phyloP scores from a whole-genome alignment of 1,140 invertebrate species.

The Meloidogyne exigua region DNA sequence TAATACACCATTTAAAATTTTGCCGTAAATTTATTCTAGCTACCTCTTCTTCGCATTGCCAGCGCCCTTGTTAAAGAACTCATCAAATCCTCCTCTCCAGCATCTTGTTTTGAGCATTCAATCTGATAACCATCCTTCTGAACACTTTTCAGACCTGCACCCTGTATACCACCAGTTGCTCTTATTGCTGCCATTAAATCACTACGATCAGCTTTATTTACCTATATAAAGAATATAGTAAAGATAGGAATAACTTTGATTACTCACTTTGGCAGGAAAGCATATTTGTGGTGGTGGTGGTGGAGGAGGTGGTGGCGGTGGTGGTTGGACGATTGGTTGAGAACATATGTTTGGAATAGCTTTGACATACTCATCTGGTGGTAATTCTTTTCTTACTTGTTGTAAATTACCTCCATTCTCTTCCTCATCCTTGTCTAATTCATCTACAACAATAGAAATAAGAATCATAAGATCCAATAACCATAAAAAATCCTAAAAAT shows the following conservation, averaged over 20 bases:
- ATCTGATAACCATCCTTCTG: not conserved
- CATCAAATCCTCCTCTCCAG: constrained; percentile 29
- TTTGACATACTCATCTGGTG: too few relatives aligned
- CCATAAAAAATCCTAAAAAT: too few relatives aligned
- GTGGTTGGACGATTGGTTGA: not conserved
- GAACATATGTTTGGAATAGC: not conserved
- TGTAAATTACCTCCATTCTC: too few relatives aligned
- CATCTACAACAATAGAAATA: too few relatives aligned
- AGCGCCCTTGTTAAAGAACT: constrained; percentile 25
- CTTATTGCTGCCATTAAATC: constrained; percentile 33
- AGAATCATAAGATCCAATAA: too few relatives aligned
- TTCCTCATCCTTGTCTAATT: too few relatives aligned
- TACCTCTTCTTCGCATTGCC: constrained; percentile 25
- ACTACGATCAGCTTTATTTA: constrained; percentile 8
- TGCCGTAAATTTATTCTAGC: not conserved
- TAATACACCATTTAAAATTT: not conserved
- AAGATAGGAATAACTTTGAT: too few relatives aligned
- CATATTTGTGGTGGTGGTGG: constrained; percentile 1
- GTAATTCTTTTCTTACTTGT: not conserved
- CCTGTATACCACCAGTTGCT: constrained; percentile 16
- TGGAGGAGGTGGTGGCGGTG: not conserved
- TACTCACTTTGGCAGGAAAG: not conserved
- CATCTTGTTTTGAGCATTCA: not conserved
- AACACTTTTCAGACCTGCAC: constrained; percentile 20
- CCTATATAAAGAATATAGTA: too few relatives aligned